These are phyloP conservation scores for Rhadinocentrus ornatus DNA, from an alignment of 2,797 vertebrate genomes.

Conservation along the genomic window DNA sequence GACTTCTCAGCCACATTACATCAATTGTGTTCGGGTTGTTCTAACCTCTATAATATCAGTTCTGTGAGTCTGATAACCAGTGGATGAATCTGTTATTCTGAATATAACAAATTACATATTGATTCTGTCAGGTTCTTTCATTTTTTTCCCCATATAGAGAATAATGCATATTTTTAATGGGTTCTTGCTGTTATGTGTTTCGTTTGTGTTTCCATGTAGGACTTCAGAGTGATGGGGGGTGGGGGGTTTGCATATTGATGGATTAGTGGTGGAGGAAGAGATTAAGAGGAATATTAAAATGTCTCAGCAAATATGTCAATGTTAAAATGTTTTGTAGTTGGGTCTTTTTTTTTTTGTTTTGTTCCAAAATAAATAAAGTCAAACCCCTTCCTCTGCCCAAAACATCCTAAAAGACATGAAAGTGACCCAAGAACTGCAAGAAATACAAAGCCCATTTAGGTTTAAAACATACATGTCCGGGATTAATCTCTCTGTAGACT, in stretches of 20 bases:
- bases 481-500: constrained; percentile 28
- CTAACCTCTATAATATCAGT: background rate
- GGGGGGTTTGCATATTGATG: constrained; percentile 33
- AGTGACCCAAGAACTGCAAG: background rate
- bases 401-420: background rate
- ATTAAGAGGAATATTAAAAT: constrained; percentile 64
- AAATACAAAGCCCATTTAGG: background rate
- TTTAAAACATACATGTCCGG: background rate
- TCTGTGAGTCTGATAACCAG: background rate
- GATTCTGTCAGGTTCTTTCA: background rate
- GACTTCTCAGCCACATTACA: background rate
- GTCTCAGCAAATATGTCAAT: constrained; percentile 34
- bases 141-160: no score
- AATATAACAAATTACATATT: background rate
- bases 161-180: background rate
- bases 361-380: background rate
- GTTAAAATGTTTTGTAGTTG: constrained; percentile 16
- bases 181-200: background rate
- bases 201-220: constrained; percentile 21
- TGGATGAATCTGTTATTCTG: background rate
- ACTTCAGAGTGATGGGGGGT: constrained; percentile 4
- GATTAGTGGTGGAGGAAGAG: constrained; percentile 45
- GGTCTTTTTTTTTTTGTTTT: background rate
- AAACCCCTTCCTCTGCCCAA: background rate
- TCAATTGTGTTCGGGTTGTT: background rate